These are phyloP conservation scores for Cataglyphis livida DNA, from an alignment of 2,888 invertebrate genomes.

Conservation along the genomic window DNA sequence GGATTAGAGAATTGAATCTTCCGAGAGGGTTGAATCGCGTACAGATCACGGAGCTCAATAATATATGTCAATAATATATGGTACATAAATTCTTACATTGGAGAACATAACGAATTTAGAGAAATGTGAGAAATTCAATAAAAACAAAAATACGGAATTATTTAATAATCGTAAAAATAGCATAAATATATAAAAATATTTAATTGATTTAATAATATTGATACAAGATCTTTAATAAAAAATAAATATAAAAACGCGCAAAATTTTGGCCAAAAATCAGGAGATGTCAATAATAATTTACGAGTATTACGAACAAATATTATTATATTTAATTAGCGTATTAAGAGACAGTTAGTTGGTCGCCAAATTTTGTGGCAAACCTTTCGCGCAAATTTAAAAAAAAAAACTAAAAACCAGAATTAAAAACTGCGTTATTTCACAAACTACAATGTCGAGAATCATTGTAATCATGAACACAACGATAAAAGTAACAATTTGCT, in stretches of 20 bases:
- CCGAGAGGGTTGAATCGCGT: not conserved
- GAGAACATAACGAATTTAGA: not conserved
- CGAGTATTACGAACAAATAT: not conserved
- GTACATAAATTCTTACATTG: not conserved
- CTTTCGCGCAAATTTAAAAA: not conserved
- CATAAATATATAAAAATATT: not conserved
- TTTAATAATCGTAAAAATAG: not conserved
- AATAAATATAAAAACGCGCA: not conserved
- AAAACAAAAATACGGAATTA: not conserved
- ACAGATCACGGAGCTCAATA: not conserved
- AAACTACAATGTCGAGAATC: not conserved
- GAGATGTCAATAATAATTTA: not conserved
- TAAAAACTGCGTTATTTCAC: not conserved
- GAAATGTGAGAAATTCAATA: not conserved
- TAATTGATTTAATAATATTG: not conserved
- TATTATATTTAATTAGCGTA: conserved; percentile 8
- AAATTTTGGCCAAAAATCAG: not conserved
- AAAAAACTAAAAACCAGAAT: not conserved
- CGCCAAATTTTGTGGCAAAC: not conserved
- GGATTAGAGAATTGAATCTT: not conserved
- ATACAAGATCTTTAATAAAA: not conserved
- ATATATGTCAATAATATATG: too few species aligned
- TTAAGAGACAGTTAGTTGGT: not conserved
- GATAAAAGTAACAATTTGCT: not conserved
- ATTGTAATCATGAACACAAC: not conserved